Evolutionary conservation across 1,140 invertebrate species (phyloP).

Genomic region (Cyclargus thomasi): DNA sequence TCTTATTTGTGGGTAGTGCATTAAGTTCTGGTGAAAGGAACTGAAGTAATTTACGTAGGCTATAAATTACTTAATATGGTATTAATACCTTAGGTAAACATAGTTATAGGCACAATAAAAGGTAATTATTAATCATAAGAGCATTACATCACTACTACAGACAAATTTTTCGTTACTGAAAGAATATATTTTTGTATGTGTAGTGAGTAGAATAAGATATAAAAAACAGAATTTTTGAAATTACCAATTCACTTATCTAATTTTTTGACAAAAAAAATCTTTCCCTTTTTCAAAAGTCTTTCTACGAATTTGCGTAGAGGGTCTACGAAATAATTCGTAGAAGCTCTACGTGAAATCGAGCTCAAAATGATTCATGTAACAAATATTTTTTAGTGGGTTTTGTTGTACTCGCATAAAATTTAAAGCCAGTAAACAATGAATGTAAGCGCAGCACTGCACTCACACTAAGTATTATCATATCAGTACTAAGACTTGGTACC

Average conservation of each 20-base stretch:
- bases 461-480: constrained; percentile 57
- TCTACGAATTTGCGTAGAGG: not conserved
- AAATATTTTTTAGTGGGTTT: not conserved
- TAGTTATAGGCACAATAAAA: too few species aligned
- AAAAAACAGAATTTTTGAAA: too few species aligned
- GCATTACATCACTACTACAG: too few species aligned
- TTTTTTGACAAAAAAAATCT: not conserved
- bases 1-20: not conserved
- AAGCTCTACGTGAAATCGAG: not conserved
- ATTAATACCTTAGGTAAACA: not conserved
- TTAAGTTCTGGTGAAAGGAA: not conserved
- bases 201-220: too few species aligned
- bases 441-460: constrained; percentile 22
- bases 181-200: too few species aligned
- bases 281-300: not conserved
- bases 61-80: not conserved
- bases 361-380: too few species aligned
- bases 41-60: not conserved
- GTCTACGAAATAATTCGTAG: not conserved
- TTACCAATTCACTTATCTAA: too few species aligned
- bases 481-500: constrained; percentile 41
- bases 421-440: not conserved
- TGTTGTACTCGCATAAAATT: not conserved
- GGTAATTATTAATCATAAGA: too few species aligned
- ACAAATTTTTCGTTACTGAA: too few species aligned